phyloP scores from a whole-genome alignment of 37 sponge, comb jelly and placozoan species.

The Halichondria panicea region DNA sequence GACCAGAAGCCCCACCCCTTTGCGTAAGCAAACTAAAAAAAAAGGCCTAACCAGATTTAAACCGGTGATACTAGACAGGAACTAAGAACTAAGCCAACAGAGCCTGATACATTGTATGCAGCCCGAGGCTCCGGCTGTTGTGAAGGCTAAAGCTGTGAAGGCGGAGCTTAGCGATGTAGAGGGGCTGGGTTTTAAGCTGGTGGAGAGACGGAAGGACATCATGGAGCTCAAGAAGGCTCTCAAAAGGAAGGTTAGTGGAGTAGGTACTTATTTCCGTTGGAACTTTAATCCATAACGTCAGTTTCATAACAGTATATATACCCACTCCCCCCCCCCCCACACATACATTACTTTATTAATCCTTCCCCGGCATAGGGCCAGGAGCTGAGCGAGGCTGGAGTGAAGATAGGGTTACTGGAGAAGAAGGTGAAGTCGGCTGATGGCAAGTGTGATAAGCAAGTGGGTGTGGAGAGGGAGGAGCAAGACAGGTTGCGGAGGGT shows the following conservation, averaged over 20 bases:
- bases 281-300: no score
- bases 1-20: no score
- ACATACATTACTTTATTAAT: no score
- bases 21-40: no score
- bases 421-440: constrained; percentile 81
- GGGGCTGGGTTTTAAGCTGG: constrained; percentile 85
- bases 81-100: no score
- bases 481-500: constrained; percentile 41
- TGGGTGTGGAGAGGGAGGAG: constrained; percentile 65
- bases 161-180: constrained; percentile 84
- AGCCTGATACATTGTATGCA: no score
- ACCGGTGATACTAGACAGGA: no score
- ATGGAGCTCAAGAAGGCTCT: constrained; percentile 85
- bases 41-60: no score
- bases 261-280: no score
- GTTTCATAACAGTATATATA: no score
- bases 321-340: no score
- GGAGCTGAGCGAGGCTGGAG: constrained; percentile 73
- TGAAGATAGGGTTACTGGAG: constrained; percentile 80
- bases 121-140: constrained; percentile 23
- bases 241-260: constrained; percentile 77
- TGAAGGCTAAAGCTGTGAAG: constrained; percentile 73
- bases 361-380: no score
- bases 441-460: constrained; percentile 61
- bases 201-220: constrained; percentile 89